Evolutionary conservation across 2,888 invertebrate genomes (phyloP), one percentile per base, ranked within the genome.

Genomic region (Drosophila demipolita): DNA sequence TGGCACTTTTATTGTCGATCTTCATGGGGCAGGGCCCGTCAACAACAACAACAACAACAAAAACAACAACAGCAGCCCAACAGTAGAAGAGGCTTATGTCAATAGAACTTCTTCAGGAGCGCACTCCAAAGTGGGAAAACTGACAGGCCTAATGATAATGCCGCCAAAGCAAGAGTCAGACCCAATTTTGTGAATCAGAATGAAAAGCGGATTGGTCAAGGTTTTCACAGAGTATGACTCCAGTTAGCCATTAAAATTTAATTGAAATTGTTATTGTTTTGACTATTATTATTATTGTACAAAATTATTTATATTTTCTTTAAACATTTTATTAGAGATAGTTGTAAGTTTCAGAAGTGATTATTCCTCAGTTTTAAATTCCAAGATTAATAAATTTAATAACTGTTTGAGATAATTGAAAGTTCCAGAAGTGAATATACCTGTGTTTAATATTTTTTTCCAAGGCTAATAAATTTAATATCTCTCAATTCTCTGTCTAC

Each of bases 101-200:
- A 89, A 89, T 89, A 78, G 88, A 89, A 87, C 87, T 87, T 89
- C 87, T 87, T 87, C 87, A 87, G 87, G 87, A 87, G 87, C 90
- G 54, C 72, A 66, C 48, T 75, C 59, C 76, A 73, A 90, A 90
- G 82, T 85, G 73, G 74, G 61, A 74, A 84, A 82, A 77, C 71
- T 84, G 87, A 90, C 90, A 89, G 73, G 64, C 73, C 69, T 89
- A 87, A 90, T 90, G 87, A 89, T 89, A 36, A 62, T 12, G 35
- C 64, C 62, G 49, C 45, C 67, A 65, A 59, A 66, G 40, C 61
- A 61, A 61, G 61, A 26, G 38, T 42, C 17, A 48, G 17, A n/a
- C n/a, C 32, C n/a, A 29, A 54, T 45, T 40, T 35, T 23, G 48
- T 8, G 50, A 36, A 17, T n/a, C 54, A 32, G 38, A 5, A 3